These are phyloP conservation scores for Ageneiosus marmoratus DNA, from an alignment of 2,113 vertebrate species.

Conservation along the genomic window DNA sequence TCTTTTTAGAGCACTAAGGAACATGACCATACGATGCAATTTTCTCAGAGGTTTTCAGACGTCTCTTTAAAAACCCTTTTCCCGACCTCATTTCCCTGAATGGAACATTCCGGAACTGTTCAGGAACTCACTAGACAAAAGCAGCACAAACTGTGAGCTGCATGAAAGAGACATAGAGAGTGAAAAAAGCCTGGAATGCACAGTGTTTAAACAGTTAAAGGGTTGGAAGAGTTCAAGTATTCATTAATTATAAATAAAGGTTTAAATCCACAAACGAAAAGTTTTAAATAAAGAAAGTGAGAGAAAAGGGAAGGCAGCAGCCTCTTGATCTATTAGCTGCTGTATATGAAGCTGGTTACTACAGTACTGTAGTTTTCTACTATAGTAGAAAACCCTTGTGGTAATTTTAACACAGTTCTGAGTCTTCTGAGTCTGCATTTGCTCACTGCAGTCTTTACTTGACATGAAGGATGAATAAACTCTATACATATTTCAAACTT, in stretches of 20 bases:
- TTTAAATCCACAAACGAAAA: background rate
- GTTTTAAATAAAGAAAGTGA: background rate
- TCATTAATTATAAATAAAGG: background rate
- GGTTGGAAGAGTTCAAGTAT: background rate
- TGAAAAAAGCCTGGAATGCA: conserved; percentile 57
- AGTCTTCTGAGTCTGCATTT: background rate
- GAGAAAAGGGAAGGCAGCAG: background rate
- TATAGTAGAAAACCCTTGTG: background rate
- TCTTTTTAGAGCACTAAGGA: conserved; percentile 14
- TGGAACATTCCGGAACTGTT: conserved; percentile 37
- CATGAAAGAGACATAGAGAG: conserved; percentile 57
- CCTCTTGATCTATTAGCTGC: background rate
- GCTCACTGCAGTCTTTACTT: background rate
- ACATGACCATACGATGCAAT: background rate
- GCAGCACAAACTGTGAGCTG: conserved; percentile 61
- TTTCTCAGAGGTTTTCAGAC: conserved; percentile 1
- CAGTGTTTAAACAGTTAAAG: background rate
- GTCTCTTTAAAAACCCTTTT: conserved; percentile 5
- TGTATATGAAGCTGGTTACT: background rate
- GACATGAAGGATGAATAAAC: background rate
- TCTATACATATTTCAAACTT: background rate
- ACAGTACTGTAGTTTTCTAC: too few relatives aligned
- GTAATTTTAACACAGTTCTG: background rate
- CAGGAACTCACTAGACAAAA: conserved; percentile 7
- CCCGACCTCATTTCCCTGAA: conserved; percentile 20